phyloP scores from a whole-genome alignment of 1,140 invertebrate genomes.

The Euschistus heros region DNA sequence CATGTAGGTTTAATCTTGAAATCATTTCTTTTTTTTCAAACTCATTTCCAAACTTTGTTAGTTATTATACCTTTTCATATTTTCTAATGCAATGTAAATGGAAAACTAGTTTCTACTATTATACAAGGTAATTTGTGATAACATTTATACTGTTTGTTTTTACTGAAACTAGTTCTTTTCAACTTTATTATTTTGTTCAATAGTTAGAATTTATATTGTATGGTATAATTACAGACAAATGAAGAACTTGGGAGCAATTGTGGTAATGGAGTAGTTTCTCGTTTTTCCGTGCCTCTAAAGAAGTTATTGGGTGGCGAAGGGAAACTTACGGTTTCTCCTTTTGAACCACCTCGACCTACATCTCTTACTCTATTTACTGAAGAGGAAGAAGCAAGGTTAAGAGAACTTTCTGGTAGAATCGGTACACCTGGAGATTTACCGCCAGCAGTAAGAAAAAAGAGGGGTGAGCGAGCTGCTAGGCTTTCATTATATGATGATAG shows the following conservation, averaged over 20 bases:
- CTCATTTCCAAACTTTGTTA: no score
- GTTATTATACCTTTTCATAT: no score
- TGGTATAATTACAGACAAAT: neutral
- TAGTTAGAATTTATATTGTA: no score
- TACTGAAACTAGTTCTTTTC: no score
- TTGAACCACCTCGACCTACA: neutral
- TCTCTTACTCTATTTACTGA: constrained; percentile 4
- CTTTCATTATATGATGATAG: constrained; percentile 77
- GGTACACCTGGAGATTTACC: constrained; percentile 74
- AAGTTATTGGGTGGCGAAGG: constrained; percentile 2
- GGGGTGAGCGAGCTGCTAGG: constrained; percentile 41
- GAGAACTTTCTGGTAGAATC: constrained; percentile 59
- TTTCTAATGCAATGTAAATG: no score
- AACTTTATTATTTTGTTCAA: no score
- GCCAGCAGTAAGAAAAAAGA: constrained; percentile 54
- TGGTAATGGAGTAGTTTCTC: neutral
- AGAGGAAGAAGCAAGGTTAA: constrained; percentile 36
- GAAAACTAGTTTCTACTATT: no score
- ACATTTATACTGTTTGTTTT: no score
- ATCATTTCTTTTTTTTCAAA: no score
- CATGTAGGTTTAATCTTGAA: no score
- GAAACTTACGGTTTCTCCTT: neutral
- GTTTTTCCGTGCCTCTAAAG: neutral
- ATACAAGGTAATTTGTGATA: no score
- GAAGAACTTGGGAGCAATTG: neutral